Evolutionary conservation across 2,113 vertebrate species (phyloP), one percentile per base, ranked within the genome.

Genomic region (Misgurnus mizolepis): DNA sequence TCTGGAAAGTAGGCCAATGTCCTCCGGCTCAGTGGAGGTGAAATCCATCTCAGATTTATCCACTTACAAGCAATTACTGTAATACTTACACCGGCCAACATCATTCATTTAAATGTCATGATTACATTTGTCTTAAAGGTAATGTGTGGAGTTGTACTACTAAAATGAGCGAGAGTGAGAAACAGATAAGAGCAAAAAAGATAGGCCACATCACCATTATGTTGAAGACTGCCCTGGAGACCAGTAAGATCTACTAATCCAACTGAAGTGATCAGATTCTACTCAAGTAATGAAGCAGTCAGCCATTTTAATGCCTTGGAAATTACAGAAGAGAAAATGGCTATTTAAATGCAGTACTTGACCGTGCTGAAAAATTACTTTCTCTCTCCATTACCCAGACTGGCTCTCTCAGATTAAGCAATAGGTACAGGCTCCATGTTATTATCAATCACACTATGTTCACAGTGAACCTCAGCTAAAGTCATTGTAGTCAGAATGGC

Each of bases 261-360:
- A 74, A 47, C 67, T 77, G 67, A 78, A 80, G 79, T 68, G 80
- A 82, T 82, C 80, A 61, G 71, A 80, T 80, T 84, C 80, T 75
- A 78, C 77, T 82, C 77, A 75, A 70, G 80, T 82, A 80, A 84
- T 82, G 82, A 84, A 84, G 80, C 68, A 82, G 82, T 78, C 74
- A 74, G 75, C 68, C 45, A 68, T 76, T 67, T 85, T 83, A 85
- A 85, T 85, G 84, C 76, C 78, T 83, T 67, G 45, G 80, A 82
- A 84, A 86, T 86, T 82, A 80, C 85, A 64, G 76, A 60, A 64
- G 61, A 69, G 80, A 68, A 84, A 86, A 84, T 84, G 64, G 68
- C 72, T 70, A 82, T 86, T 86, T 82, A 86, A 86, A 86, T 84
- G 80, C 75, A 80, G 80, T 71, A 80, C 82, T 84, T 82, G 67